Evolutionary conservation across 2,797 vertebrate species (phyloP), one percentile per base, ranked within the genome.

Genomic region (Chrysocyon brachyurus): DNA sequence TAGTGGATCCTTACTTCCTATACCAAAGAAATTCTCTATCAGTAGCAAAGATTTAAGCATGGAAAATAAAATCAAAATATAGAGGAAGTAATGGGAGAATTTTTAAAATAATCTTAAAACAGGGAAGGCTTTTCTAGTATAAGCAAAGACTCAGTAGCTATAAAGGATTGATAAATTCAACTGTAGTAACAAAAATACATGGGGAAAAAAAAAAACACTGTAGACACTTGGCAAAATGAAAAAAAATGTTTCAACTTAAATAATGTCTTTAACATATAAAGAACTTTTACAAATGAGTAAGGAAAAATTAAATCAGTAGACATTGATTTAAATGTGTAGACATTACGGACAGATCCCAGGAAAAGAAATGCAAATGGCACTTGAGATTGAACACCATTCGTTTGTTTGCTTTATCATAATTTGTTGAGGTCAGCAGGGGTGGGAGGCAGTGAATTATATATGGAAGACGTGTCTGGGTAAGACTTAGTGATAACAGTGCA

Each of bases 41-140:
- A 21, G 11, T 72, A 82, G 17, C 49, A 83, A 96, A 78, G 28
- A 68, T 64, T 72, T 72, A 94, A 89, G 36, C 31, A 54, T 81
- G 52, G 36, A 96, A 91, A 90, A 66, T 66, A 49, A 90, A 77
- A 49, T 89, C n/a, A 86, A 26, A 83, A 52, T 94, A 57, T 90
- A 57, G 26, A 82, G 28, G 31, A 95, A 86, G 11, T 40, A 93
- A 57, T 64, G 31, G 21, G 79, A 86, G 26, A 31, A 81, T 28
- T 77, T 75, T 81, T 21, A 24, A 72, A 87, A 72, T 93, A 85
- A 12, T 91, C 33, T 85, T 75, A 79, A 1, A 91, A 61, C 16
- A 79, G 46, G 57, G 9, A 88, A 79, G 21, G 3, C 28, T 82
- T 94, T 95, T 83, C 70, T 90, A 92, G 92, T 31, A 31, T 83